These are phyloP conservation scores for Cataglyphis albicans DNA, from an alignment of 2,888 invertebrate species.

Conservation along the genomic window DNA sequence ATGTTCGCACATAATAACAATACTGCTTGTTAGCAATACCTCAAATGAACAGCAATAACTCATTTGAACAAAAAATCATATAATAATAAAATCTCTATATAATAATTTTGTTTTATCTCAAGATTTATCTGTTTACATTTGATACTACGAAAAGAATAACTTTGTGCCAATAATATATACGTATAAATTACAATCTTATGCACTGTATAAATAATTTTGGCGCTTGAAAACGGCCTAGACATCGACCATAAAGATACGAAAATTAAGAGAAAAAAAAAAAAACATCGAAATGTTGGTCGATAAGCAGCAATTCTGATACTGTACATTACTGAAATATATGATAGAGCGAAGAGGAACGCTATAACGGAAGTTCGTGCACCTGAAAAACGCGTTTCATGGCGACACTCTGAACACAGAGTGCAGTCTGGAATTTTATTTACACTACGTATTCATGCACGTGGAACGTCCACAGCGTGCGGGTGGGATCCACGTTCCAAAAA, in stretches of 20 bases:
- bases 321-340: conserved; percentile 31
- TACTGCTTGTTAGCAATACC: background rate
- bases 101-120: background rate
- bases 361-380: conserved; percentile 50
- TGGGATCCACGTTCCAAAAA: conserved; percentile 67
- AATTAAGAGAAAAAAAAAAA: conserved; percentile 11
- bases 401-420: conserved; percentile 62
- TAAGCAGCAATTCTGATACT: conserved; percentile 3
- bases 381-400: conserved; percentile 30
- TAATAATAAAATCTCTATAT: background rate
- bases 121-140: background rate
- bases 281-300: conserved; percentile 32
- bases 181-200: background rate
- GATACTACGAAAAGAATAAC: background rate
- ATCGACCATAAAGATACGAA: background rate
- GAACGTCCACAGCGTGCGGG: conserved; percentile 58
- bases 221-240: background rate
- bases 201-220: background rate
- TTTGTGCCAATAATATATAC: background rate
- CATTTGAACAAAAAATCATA: background rate
- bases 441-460: conserved; percentile 63
- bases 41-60: background rate
- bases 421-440: conserved; percentile 76
- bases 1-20: background rate
- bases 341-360: conserved; percentile 24